Conservation (phyloP, 2,113 vertebrate genomes). For the Dasyornis broadbenti region DNA sequence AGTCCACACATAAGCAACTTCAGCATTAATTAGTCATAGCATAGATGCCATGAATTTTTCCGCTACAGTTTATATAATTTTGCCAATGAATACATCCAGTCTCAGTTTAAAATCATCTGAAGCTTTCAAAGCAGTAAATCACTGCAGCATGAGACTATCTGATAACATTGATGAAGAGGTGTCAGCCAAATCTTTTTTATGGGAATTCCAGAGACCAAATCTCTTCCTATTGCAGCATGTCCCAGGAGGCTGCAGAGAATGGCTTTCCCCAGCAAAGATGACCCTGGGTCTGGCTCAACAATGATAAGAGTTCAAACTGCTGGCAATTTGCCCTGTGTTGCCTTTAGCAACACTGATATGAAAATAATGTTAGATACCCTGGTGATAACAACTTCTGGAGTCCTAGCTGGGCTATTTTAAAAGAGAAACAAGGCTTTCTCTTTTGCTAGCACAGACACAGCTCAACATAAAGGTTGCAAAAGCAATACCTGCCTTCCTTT, state of each 20-base stretch:
- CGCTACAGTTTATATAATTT: background rate
- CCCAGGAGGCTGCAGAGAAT: background rate
- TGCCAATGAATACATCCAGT: background rate
- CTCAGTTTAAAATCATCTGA: background rate
- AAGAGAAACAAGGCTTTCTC: background rate
- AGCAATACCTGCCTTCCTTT: background rate
- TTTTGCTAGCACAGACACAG: background rate
- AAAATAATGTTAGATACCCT: background rate
- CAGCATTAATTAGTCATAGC: background rate
- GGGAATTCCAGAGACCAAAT: conserved; percentile 15
- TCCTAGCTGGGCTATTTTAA: background rate
- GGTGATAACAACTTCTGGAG: background rate
- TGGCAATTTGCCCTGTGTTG: background rate
- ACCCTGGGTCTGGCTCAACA: background rate
- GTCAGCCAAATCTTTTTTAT: background rate
- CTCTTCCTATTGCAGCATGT: background rate
- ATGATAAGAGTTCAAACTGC: background rate
- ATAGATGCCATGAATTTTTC: background rate
- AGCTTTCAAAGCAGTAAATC: background rate
- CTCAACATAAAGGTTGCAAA: background rate
- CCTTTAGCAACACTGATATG: background rate
- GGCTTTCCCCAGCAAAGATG: background rate
- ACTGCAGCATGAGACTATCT: background rate
- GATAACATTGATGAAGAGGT: background rate
- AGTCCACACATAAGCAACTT: background rate